Evolutionary conservation across 2,797 vertebrate species (phyloP).

Genomic region (Crax fasciolata): DNA sequence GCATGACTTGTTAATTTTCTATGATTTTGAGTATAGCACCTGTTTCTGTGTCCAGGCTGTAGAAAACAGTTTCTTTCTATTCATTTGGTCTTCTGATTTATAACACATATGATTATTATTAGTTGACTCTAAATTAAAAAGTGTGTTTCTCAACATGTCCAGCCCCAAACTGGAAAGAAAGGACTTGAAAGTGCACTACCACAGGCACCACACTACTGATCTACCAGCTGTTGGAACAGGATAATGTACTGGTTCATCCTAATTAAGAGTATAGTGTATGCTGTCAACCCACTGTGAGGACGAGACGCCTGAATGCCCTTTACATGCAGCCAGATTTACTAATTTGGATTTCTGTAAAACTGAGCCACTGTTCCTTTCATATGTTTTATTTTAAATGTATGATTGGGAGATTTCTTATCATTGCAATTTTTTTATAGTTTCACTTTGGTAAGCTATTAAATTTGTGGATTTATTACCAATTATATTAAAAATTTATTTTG

Average conservation of each 20-base stretch:
- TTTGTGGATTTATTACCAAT: not conserved
- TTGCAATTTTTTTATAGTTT: not conserved
- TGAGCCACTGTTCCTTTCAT: not conserved
- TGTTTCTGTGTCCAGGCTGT: not conserved
- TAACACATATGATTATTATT: not conserved
- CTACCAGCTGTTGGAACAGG: not conserved
- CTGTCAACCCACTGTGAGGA: not conserved
- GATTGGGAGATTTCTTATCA: not conserved
- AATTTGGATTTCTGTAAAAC: not conserved
- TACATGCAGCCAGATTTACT: not conserved
- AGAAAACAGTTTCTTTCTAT: not conserved
- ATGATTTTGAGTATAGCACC: not conserved
- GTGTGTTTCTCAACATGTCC: not conserved
- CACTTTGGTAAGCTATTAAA: not conserved
- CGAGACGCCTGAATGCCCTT: not conserved
- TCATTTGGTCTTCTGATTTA: not conserved
- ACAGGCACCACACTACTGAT: not conserved
- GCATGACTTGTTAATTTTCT: not conserved
- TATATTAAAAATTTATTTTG: not conserved
- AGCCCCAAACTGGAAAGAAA: not conserved
- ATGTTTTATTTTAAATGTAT: not conserved
- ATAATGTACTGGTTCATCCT: rapidly evolving
- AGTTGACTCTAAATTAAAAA: not conserved
- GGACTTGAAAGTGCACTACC: not conserved
- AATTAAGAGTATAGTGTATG: not conserved